Conservation (phyloP, 2,797 vertebrate species). For the Rachycentron canadum region DNA sequence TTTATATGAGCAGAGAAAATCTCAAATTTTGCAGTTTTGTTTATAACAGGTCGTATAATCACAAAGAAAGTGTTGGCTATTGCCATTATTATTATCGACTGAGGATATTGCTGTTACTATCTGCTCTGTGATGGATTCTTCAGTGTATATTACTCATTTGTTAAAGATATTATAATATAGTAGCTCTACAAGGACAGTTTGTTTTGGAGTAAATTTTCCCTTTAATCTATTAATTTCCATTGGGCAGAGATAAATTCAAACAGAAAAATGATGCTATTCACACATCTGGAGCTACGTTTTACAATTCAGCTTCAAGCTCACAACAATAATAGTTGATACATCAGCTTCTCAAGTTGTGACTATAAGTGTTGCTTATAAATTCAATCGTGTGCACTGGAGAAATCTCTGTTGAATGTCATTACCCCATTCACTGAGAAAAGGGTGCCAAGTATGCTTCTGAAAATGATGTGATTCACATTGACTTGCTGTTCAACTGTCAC, state of each 20-base stretch:
- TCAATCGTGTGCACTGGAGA: not conserved
- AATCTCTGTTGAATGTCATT: not conserved
- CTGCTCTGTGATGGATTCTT: not conserved
- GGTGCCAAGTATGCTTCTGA: not conserved
- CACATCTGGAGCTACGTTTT: not conserved
- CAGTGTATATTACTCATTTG: not conserved
- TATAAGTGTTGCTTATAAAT: not conserved
- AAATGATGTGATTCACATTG: not conserved
- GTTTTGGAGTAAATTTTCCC: not conserved
- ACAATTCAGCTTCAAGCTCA: not conserved
- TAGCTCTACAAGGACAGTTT: not conserved
- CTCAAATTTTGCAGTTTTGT: not conserved
- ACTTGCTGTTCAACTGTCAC: not conserved
- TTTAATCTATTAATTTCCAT: not conserved
- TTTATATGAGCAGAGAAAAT: not conserved
- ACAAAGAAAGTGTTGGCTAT: not conserved
- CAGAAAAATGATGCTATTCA: not conserved
- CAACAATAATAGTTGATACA: not conserved
- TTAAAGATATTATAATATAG: not conserved
- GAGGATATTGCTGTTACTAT: not conserved
- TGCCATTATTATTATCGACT: not conserved
- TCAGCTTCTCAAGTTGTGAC: not conserved
- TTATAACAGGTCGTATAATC: conserved; percentile 1
- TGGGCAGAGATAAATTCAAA: not conserved
- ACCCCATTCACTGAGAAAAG: not conserved